A percentile compares a stretch with the other conserved stretches of the same genome.
Conservation (phyloP, 2,797 vertebrate species). For the Thaleichthys pacificus region DNA sequence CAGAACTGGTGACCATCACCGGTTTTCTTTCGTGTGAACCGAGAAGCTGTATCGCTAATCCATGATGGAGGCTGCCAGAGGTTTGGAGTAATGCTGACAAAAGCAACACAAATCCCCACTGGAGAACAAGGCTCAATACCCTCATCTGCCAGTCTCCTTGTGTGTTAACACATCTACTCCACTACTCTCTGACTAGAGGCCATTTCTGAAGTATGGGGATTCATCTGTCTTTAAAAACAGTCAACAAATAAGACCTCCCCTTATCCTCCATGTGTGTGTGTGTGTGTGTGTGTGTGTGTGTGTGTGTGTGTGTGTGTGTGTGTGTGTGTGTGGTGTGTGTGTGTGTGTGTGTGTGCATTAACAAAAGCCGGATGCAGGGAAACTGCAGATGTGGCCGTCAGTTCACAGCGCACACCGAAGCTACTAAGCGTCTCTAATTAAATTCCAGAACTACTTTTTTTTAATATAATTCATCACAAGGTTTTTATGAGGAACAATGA, state of each 20-base stretch:
- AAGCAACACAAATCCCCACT: background rate
- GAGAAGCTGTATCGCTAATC: background rate
- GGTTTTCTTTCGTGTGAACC: no score
- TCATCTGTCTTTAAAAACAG: background rate
- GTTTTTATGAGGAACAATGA: conserved; percentile 68
- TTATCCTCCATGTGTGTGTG: background rate
- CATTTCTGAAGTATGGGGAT: background rate
- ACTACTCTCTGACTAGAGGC: background rate
- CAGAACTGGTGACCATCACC: no score
- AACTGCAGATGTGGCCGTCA: conserved; percentile 11
- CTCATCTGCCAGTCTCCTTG: background rate
- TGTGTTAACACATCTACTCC: background rate
- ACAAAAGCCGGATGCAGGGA: background rate
- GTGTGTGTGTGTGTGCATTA: background rate
- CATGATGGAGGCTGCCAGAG: background rate
- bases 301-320: conserved; percentile 8
- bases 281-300: conserved; percentile 8
- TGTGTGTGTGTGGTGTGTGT: background rate
- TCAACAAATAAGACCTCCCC: background rate
- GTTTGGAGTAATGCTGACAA: background rate
- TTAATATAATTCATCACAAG: conserved; percentile 62
- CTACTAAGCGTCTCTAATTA: conserved; percentile 46
- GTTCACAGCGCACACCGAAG: conserved; percentile 14
- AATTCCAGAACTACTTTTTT: conserved; percentile 43
- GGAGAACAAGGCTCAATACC: no score